Evolutionary conservation across 1,140 invertebrate genomes (phyloP), one percentile per base, ranked within the genome.

Genomic region (Dreissena rostriformis): DNA sequence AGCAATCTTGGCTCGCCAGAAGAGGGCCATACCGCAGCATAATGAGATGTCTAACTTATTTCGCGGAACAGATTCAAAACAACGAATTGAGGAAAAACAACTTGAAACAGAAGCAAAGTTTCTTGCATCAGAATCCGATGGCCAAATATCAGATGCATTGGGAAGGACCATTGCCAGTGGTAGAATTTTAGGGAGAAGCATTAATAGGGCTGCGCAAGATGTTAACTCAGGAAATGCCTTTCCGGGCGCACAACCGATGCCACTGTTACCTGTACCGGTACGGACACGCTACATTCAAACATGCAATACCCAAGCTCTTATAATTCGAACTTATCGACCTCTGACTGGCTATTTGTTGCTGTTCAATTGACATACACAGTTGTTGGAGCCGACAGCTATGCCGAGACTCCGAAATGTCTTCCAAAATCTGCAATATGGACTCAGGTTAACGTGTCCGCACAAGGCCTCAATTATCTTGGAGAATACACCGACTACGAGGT

Each of bases 401-500:
- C 5, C 15, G 24, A 61, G 17, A 19, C 8, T 68, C 15, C 19
- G 14, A 24, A 39, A 14, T 80, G 77, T 68, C 15, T 39, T 8
- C 51, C 70, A 72, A 39, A 70, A n/a, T 22, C 28, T 15, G 61
- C 74, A 24, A 61, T 55, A 6, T 55, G 55, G 17, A 76, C 49
- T 39, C 53, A 26, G 49, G 29, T 76, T 4, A 29, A 28, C 19
- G 28, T 76, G 7, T 39, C 52, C 11, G 61, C 74, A 24, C 49
- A 24, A 39, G 74, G 74, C 10, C 53, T 76, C 6, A 76, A 51
- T 51, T 76, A 76, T 76, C 8, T 63, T 19, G 74, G 74, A 63
- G 61, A 61, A 29, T 76, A 63, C 57, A 55, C 74, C 12, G 74
- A 29, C 57, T 76, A 61, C 39, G 74, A 53, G 19, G 14, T 76